phyloP scores from a whole-genome alignment of 2,888 invertebrate genomes.

The Lumbricus terrestris region DNA sequence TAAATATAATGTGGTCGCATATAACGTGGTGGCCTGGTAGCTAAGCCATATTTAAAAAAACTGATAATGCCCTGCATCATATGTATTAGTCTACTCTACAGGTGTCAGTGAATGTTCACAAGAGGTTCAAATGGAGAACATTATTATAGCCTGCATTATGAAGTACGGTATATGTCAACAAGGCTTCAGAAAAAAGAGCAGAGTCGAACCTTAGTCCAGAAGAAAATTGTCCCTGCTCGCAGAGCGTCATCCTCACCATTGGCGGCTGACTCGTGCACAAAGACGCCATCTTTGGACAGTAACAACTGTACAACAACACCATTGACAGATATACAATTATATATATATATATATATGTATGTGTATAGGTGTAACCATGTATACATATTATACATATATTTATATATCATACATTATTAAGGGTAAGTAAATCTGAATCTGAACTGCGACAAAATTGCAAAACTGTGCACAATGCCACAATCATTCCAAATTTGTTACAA shows the following conservation, averaged over 20 bases:
- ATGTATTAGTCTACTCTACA: too few relatives aligned
- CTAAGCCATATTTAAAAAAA: too few relatives aligned
- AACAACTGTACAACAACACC: background rate
- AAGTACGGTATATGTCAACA: background rate
- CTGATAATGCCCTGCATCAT: too few relatives aligned
- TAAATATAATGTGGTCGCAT: too few relatives aligned
- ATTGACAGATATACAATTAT: background rate
- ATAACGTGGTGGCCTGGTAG: too few relatives aligned
- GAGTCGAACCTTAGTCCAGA: slow-evolving; percentile 18
- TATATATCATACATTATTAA: background rate
- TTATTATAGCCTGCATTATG: background rate
- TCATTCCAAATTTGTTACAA: too few relatives aligned
- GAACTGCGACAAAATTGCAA: too few relatives aligned
- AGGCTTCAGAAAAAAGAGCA: background rate
- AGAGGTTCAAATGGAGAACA: background rate
- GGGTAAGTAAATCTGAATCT: too few relatives aligned
- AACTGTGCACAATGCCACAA: too few relatives aligned
- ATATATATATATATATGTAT: background rate
- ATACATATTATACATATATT: background rate
- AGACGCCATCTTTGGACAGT: slow-evolving; percentile 12
- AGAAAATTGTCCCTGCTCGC: slow-evolving; percentile 10
- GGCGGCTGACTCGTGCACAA: slow-evolving; percentile 13
- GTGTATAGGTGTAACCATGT: too few relatives aligned
- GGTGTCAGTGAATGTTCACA: too few relatives aligned
- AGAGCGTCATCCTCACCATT: slow-evolving; percentile 19